Evolutionary conservation across 2,113 vertebrate species (phyloP), one percentile per base, ranked within the genome.

Genomic region (Oncorhynchus gorbuscha): DNA sequence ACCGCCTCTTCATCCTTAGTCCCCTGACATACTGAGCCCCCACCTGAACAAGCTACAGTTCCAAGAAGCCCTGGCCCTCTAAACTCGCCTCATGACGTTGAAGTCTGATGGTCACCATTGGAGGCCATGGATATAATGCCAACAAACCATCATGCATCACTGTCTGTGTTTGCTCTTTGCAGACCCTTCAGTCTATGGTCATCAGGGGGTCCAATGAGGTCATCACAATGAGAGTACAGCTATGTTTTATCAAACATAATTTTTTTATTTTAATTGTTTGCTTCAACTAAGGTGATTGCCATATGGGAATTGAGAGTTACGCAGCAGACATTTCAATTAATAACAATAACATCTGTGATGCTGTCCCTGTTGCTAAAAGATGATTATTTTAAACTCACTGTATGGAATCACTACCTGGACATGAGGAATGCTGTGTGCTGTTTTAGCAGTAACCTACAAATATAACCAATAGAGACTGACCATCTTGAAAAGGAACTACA

Each of bases 1-100:
- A 99, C 64, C 93, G 95, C 20, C 97, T 99, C 78, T 99, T 99
- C 90, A 99, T 99, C 88, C 95, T 99, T 83, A 95, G 93, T 0
- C 96, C 96, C 13, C 95, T 96, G 81, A 99, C 97, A 0, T 99
- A 98, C 85, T 99, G 94, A 99, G 2, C 55, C 55, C 64, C 55
- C 1, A 3, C 5, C 70, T 18, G 64, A 58, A 22, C 35, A 55
- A 49, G 76, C 39, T 13, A 59, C 26, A 11, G 51, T 18, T 55
- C 2, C 26, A 73, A 51, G 66, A 79, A 71, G 20, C 22, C 59
- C 30, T 58, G 16, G 28, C 35, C 8, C 69, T 58, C 6, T n/a
- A 70, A 58, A 58, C 20, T 16, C 1, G 2, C 59, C 59, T 62
- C 9, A 9, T 62, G 59, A 62, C 9, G 6, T 62, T 62, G n/a